Evolutionary conservation across 2,888 invertebrate genomes (phyloP).

Genomic region (Polietes domitor): DNA sequence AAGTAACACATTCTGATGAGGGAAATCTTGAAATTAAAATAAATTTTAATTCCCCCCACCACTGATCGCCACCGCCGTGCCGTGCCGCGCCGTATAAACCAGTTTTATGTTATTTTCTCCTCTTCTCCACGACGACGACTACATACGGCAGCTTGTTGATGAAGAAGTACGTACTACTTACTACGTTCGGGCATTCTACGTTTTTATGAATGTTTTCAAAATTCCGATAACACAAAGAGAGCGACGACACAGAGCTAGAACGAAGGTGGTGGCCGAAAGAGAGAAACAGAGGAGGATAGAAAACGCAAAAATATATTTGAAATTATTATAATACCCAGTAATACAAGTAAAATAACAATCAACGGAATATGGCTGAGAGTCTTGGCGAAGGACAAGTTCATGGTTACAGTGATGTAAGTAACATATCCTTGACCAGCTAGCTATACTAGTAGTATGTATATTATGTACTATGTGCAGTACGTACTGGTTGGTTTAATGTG

Average conservation of each 20-base stretch:
- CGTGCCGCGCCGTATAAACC: slow-evolving; percentile 10
- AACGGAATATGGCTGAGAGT: slow-evolving; percentile 71
- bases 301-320: not conserved
- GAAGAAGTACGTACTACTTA: slow-evolving; percentile 5
- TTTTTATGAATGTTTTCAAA: slow-evolving; percentile 24
- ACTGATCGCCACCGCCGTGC: not conserved
- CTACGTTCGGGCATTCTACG: slow-evolving; percentile 5
- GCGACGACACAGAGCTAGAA: not conserved
- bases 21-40: slow-evolving; percentile 5
- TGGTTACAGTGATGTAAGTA: slow-evolving; percentile 79
- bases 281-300: not conserved
- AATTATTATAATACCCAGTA: not conserved
- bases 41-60: not conserved
- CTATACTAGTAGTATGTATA: not conserved
- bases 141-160: not conserved
- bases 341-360: slow-evolving; percentile 4
- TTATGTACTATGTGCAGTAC: too few relatives aligned
- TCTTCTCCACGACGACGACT: not conserved
- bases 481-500: slow-evolving; percentile 9
- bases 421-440: slow-evolving; percentile 26
- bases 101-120: slow-evolving; percentile 13
- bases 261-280: not conserved
- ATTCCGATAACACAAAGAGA: slow-evolving; percentile 1
- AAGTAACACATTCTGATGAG: slow-evolving; percentile 28
- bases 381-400: slow-evolving; percentile 76